Conservation (phyloP, 2,797 vertebrate species). For the Leptoclinus maculatus region DNA sequence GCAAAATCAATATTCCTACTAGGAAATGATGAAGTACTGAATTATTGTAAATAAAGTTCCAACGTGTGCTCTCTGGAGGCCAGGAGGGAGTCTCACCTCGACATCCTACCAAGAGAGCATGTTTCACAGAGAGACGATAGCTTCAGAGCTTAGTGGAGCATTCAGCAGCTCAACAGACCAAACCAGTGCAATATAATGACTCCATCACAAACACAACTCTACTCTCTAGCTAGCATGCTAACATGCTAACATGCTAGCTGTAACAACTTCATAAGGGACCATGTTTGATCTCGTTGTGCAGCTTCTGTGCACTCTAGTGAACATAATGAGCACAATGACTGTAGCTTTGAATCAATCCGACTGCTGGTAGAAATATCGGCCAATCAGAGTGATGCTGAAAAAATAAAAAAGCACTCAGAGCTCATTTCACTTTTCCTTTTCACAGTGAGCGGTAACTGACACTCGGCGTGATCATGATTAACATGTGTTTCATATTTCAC, state of each 20-base stretch:
- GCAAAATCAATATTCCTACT: too few species aligned
- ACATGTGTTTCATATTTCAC: conserved; percentile 72
- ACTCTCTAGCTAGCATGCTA: too few species aligned
- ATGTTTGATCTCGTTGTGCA: neutral
- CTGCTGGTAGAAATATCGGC: neutral
- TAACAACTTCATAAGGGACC: neutral
- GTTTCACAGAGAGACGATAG: too few species aligned
- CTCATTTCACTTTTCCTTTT: conserved; percentile 26
- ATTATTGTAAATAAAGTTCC: too few species aligned
- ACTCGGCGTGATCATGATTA: conserved; percentile 62
- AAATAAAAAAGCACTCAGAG: neutral
- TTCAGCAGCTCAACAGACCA: too few species aligned
- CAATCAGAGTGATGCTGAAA: conserved; percentile 14
- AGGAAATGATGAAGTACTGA: too few species aligned
- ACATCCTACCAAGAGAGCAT: too few species aligned
- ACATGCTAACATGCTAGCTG: neutral
- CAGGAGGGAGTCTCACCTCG: too few species aligned
- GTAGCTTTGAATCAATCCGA: conserved; percentile 23
- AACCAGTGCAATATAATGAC: too few species aligned
- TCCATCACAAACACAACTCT: too few species aligned
- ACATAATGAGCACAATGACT: neutral
- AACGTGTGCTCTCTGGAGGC: too few species aligned
- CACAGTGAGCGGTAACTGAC: conserved; percentile 45
- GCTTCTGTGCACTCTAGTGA: conserved; percentile 12
- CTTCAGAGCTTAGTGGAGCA: too few species aligned